Conservation (phyloP, 2,888 invertebrate genomes). For the Callyntrura guangdongensis region DNA sequence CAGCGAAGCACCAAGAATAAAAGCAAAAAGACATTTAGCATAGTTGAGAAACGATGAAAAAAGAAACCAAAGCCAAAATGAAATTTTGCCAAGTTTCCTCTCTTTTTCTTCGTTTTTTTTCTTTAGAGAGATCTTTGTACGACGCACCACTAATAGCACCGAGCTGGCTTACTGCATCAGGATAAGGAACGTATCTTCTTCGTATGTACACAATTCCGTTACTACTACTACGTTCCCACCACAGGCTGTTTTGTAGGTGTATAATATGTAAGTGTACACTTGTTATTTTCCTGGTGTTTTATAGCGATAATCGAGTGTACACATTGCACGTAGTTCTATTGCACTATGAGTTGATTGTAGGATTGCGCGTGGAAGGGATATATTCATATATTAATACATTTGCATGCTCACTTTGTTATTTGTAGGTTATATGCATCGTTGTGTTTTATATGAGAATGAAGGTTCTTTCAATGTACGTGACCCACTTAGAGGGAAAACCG, state of each 20-base stretch:
- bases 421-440: not conserved
- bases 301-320: not conserved
- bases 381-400: not conserved
- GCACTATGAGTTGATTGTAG: too few species aligned
- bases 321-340: not conserved
- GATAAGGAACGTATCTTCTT: not conserved
- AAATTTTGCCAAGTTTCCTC: constrained; percentile 71
- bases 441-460: constrained; percentile 5
- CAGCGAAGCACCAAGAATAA: not conserved
- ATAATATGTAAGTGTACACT: constrained; percentile 17
- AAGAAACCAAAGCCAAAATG: constrained; percentile 68
- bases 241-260: not conserved
- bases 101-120: not conserved
- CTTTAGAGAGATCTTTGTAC: too few species aligned
- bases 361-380: not conserved
- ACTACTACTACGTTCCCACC: too few species aligned
- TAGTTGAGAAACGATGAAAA: constrained; percentile 30
- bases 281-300: not conserved
- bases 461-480: constrained; percentile 42
- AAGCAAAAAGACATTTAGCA: not conserved
- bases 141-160: not conserved
- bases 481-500: constrained; percentile 30
- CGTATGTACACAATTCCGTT: not conserved
- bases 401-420: not conserved
- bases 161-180: not conserved